Evolutionary conservation across 1,140 invertebrate genomes (phyloP), one percentile per base, ranked within the genome.

Genomic region (Magallana angulata): DNA sequence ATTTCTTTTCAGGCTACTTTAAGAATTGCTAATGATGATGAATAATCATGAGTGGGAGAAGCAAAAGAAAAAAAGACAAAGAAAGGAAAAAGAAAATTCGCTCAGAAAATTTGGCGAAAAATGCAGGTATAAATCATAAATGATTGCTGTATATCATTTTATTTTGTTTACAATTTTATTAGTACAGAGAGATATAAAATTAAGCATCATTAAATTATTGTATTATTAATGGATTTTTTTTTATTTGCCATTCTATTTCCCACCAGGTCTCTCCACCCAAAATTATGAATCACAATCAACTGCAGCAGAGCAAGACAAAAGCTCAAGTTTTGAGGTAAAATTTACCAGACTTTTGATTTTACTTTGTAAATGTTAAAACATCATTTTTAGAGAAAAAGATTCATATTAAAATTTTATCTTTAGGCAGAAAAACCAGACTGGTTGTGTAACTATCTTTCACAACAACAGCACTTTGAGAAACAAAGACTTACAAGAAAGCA

Each of bases 31-130:
- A 24, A 30, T 71, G 64, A 48, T 48, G 36, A 48, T 48, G 36
- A 48, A 48, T 48, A 24, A 71, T 71, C 64, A 71, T 71, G 64
- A 71, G 64, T 71, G 64, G 64, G n/a, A 71, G 64, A 71, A 71
- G 24, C 7, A 71, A 71, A 71, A 30, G 60, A 64, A 64, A 14
- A 18, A 64, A 71, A 71, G 64, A 71, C n/a, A 71, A 30, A 7
- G 64, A 71, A 8, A 71, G 64, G 24, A 71, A 71, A 30, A 71
- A 24, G 24, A 71, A 71, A 71, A 18, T 7, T 71, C 64, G 64
- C n/a, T 11, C 64, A 18, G 24, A 71, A 71, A 71, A 24, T 30
- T 1, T 30, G 30, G 30, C 64, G 18, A 71, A 30, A 24, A 71
- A 18, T 71, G 24, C 64, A 71, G 64, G 64, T 48, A 48, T 48